phyloP scores from a whole-genome alignment of 2,888 invertebrate species.

The Ptychoptera contaminata region DNA sequence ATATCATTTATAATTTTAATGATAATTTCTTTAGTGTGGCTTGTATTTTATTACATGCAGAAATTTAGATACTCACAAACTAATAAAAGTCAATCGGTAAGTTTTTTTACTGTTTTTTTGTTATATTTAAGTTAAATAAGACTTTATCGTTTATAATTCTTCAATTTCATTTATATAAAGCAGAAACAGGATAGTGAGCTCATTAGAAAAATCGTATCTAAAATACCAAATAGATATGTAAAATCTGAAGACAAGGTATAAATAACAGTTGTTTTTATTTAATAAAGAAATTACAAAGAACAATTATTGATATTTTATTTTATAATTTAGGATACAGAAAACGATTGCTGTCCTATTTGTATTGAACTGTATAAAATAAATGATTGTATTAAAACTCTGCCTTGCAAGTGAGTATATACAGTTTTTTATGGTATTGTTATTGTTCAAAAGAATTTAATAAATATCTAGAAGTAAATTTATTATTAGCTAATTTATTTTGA shows the following conservation, averaged over 20 bases:
- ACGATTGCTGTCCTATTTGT: slow-evolving; percentile 89
- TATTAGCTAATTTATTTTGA: background rate
- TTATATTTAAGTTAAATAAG: background rate
- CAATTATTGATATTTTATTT: too few relatives aligned
- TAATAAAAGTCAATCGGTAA: slow-evolving; percentile 81
- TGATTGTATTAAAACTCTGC: slow-evolving; percentile 74
- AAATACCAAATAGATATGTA: slow-evolving; percentile 80
- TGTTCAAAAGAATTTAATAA: background rate
- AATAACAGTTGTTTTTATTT: background rate
- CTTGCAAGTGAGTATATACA: slow-evolving; percentile 61
- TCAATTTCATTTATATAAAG: background rate
- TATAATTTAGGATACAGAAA: slow-evolving; percentile 43
- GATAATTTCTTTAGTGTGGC: slow-evolving; percentile 89
- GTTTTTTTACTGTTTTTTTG: slow-evolving; percentile 18
- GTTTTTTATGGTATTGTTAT: background rate
- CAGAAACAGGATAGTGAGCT: slow-evolving; percentile 20
- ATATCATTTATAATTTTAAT: slow-evolving; percentile 90
- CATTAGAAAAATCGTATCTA: slow-evolving; percentile 84
- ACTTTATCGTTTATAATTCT: slow-evolving; percentile 1
- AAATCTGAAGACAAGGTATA: slow-evolving; percentile 72
- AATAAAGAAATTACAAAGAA: background rate
- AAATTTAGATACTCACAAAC: slow-evolving; percentile 87
- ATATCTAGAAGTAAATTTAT: background rate
- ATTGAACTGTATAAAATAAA: slow-evolving; percentile 82
- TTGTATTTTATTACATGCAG: slow-evolving; percentile 92